phyloP scores from a whole-genome alignment of 2,113 vertebrate species.

The Passerina amoena region DNA sequence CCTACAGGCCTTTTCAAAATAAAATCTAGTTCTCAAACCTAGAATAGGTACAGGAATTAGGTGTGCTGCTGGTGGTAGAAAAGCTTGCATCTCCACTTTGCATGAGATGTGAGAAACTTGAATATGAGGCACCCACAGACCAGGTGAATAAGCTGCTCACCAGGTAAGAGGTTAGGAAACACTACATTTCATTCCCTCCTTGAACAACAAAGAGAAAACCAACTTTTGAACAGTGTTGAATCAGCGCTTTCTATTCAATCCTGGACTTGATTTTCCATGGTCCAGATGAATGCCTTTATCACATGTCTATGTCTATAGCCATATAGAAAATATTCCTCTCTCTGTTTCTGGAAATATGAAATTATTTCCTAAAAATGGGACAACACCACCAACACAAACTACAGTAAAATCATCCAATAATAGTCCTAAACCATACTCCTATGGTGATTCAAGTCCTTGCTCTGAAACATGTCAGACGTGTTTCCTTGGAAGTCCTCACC shows the following conservation, averaged over 20 bases:
- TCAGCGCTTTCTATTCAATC: neutral
- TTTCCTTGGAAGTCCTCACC: neutral
- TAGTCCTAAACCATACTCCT: neutral
- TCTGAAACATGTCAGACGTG: neutral
- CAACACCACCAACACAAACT: neutral
- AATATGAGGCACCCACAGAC: neutral
- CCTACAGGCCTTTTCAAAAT: neutral
- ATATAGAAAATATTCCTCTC: neutral
- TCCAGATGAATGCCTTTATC: neutral
- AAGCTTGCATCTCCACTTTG: neutral
- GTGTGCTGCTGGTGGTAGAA: neutral
- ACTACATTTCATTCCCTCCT: neutral
- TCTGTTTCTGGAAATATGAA: neutral
- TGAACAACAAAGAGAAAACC: neutral
- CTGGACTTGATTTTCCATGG: neutral
- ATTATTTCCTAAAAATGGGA: neutral
- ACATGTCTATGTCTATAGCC: neutral
- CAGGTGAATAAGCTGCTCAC: neutral
- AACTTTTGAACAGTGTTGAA: neutral
- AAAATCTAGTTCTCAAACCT: neutral
- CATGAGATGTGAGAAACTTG: neutral
- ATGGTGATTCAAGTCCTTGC: neutral
- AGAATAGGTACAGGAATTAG: neutral
- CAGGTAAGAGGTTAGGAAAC: neutral
- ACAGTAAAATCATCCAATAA: neutral